These are phyloP conservation scores for Polydrusus pterygomalis DNA, from an alignment of 2,888 invertebrate species.

Conservation along the genomic window DNA sequence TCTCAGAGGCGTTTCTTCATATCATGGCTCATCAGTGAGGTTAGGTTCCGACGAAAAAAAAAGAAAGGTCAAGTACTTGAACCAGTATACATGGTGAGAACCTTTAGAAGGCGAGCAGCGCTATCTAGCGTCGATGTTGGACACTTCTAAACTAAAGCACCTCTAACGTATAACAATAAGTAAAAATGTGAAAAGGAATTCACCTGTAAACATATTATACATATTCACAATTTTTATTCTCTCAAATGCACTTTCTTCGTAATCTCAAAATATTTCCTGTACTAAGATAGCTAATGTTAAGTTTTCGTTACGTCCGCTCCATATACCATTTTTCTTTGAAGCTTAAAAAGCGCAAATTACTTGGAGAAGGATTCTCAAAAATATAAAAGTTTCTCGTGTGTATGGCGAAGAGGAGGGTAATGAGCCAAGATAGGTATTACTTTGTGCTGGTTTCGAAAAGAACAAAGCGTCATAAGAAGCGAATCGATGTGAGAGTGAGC, in stretches of 20 bases:
- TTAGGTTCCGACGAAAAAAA: too few species aligned
- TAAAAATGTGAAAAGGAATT: too few species aligned
- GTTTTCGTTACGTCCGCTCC: neutral
- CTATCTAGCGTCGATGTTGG: too few species aligned
- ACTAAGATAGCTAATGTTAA: neutral
- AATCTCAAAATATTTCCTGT: neutral
- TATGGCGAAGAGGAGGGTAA: constrained; percentile 29
- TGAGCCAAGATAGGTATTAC: constrained; percentile 36
- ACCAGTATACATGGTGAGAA: too few species aligned
- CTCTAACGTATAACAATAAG: too few species aligned
- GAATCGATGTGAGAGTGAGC: constrained; percentile 13
- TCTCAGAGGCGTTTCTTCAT: too few species aligned
- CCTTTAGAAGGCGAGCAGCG: too few species aligned
- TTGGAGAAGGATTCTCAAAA: constrained; percentile 10
- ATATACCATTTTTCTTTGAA: neutral
- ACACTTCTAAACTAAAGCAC: too few species aligned
- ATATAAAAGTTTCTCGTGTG: constrained; percentile 43
- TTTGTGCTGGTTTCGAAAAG: constrained; percentile 36
- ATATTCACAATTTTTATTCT: too few species aligned
- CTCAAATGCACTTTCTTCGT: neutral
- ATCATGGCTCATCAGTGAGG: too few species aligned
- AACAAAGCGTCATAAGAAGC: constrained; percentile 41
- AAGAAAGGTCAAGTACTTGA: too few species aligned
- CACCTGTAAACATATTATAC: too few species aligned
- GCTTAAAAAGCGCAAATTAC: neutral